Evolutionary conservation across 2,113 vertebrate species (phyloP), one percentile per base, ranked within the genome.

Genomic region (Anoplopoma fimbria): DNA sequence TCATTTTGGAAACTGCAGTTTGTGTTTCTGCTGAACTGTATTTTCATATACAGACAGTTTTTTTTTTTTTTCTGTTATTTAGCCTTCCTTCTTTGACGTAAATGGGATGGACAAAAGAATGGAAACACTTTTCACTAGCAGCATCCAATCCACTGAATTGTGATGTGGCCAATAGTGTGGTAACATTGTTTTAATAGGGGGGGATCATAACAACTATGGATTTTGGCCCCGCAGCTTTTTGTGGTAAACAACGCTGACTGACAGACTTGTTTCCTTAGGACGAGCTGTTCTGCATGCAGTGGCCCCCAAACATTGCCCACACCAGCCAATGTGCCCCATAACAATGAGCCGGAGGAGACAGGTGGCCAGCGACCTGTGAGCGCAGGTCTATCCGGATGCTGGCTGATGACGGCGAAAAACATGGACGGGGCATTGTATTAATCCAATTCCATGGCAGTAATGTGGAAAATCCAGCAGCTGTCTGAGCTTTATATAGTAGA

Each of bases 401-500:
- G 64, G 60, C 78, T 67, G 82, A 81, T 82, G 90, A 88, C 23
- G 82, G 51, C 45, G 34, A 86, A 87, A 42, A 89, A 89, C 86
- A 87, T 83, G 87, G 79, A 77, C 27, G 49, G 49, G 78, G 36
- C 82, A 55, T 88, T 87, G 87, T 89, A 91, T 90, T 89, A 90
- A 91, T 90, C 90, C 85, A 87, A 86, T 89, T 89, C 84, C 88
- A 80, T 80, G 75, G 87, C 85, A 82, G 92, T 82, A 86, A 89
- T 82, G 89, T 87, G 89, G 87, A 91, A 91, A 90, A 91, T 92
- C 84, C 89, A 88, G 88, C 93, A 94, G 86, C 92, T 94, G 91
- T 90, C 80, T 81, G 83, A 75, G 91, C 87, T 92, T 90, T 90
- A 84, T 88, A 88, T 87, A 88, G 92, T 77, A 88, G 60, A 87